Conservation (phyloP, 2,888 invertebrate genomes). For the Nowickia ferox region DNA sequence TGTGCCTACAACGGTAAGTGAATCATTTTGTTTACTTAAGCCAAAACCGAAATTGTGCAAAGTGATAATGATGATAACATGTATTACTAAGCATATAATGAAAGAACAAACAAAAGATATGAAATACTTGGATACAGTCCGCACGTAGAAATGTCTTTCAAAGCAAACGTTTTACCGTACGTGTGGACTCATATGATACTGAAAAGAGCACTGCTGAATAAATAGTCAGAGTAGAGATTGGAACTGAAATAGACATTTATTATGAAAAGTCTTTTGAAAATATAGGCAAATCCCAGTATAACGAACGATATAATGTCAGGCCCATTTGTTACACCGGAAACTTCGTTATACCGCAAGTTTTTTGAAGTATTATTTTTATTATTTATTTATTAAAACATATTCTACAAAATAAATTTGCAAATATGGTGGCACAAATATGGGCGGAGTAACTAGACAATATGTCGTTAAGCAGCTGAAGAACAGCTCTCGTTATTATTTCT, state of each 20-base stretch:
- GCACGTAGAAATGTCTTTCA: background rate
- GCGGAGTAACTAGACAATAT: too few relatives aligned
- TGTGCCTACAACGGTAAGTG: slow-evolving; percentile 82
- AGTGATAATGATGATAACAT: slow-evolving; percentile 56
- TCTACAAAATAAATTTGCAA: too few relatives aligned
- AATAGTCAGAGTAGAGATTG: background rate
- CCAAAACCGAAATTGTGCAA: slow-evolving; percentile 43
- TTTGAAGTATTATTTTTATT: too few relatives aligned
- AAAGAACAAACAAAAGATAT: slow-evolving; percentile 15
- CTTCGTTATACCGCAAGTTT: too few relatives aligned
- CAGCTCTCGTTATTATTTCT: too few relatives aligned
- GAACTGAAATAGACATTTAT: slow-evolving; percentile 24
- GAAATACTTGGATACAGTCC: background rate
- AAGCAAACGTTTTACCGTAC: background rate
- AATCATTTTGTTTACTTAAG: slow-evolving; percentile 44
- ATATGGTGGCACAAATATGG: too few relatives aligned
- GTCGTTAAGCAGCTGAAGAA: too few relatives aligned
- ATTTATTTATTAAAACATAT: too few relatives aligned
- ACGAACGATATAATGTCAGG: too few relatives aligned
- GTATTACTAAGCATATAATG: slow-evolving; percentile 31
- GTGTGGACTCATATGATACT: background rate
- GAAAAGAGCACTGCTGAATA: background rate
- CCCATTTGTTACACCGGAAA: too few relatives aligned
- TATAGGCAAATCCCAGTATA: background rate
- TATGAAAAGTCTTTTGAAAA: background rate